phyloP scores from a whole-genome alignment of 1,140 invertebrate species.

The Cotesia chilonis region DNA sequence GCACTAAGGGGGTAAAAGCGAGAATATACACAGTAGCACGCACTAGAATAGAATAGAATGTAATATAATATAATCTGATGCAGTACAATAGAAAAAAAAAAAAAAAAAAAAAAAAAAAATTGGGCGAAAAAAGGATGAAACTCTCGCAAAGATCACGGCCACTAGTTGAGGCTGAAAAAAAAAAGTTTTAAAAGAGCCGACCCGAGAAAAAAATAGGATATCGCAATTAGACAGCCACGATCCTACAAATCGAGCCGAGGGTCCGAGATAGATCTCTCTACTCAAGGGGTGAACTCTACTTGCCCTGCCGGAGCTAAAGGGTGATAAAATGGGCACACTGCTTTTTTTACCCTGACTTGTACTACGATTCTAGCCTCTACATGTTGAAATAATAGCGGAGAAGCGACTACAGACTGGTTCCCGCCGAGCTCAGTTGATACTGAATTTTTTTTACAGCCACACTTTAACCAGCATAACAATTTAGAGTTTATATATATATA shows the following conservation, averaged over 20 bases:
- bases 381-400: background rate
- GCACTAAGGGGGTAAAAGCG: background rate
- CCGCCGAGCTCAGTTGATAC: conserved; percentile 20
- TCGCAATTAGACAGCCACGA: conserved; percentile 55
- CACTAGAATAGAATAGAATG: conserved; percentile 29
- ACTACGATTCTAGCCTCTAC: conserved; percentile 1
- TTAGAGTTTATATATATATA: conserved; percentile 21
- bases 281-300: conserved; percentile 16
- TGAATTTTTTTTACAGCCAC: conserved; percentile 33
- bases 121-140: conserved; percentile 32
- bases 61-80: too few species aligned
- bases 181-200: too few species aligned
- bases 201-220: conserved; percentile 52
- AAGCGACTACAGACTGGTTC: conserved; percentile 5
- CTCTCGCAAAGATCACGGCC: background rate
- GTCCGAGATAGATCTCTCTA: conserved; percentile 12
- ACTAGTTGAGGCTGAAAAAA: background rate
- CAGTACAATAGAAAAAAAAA: conserved; percentile 29
- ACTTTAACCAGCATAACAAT: conserved; percentile 35
- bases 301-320: conserved; percentile 21
- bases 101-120: conserved; percentile 29
- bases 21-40: background rate
- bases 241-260: conserved; percentile 42
- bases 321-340: conserved; percentile 30
- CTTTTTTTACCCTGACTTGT: conserved; percentile 21